These are phyloP conservation scores for Leptinotarsa rubiginosa DNA, from an alignment of 2,888 invertebrate genomes.

Conservation along the genomic window DNA sequence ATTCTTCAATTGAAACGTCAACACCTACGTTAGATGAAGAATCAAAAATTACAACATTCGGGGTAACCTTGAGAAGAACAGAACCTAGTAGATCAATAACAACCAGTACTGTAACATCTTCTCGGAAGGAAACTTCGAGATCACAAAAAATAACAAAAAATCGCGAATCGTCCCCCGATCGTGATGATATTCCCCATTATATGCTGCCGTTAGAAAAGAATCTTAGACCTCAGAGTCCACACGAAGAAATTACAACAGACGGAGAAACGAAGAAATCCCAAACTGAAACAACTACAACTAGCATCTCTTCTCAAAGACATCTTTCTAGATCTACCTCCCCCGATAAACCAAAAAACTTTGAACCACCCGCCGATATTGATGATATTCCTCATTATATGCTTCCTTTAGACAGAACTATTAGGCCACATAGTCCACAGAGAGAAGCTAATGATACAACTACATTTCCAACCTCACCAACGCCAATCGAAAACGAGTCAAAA, in stretches of 20 bases:
- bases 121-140: too few species aligned
- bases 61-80: neutral
- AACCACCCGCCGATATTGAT: constrained; percentile 22
- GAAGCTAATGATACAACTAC: constrained; percentile 38
- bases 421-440: constrained; percentile 51
- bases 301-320: neutral
- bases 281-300: neutral
- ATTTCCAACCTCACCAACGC: constrained; percentile 18
- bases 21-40: too few species aligned
- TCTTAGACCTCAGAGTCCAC: constrained; percentile 9
- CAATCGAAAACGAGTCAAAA: constrained; percentile 54
- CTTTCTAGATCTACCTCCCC: neutral
- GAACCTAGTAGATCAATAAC: too few species aligned
- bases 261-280: neutral
- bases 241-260: neutral
- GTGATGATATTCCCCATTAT: constrained; percentile 57
- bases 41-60: too few species aligned
- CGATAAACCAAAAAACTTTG: neutral
- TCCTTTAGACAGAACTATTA: constrained; percentile 35
- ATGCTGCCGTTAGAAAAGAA: constrained; percentile 60
- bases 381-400: constrained; percentile 38
- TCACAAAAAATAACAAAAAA: constrained; percentile 18
- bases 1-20: too few species aligned
- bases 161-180: neutral
- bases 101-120: too few species aligned